phyloP scores from a whole-genome alignment of 2,113 vertebrate genomes.

The Bubo bubo region DNA sequence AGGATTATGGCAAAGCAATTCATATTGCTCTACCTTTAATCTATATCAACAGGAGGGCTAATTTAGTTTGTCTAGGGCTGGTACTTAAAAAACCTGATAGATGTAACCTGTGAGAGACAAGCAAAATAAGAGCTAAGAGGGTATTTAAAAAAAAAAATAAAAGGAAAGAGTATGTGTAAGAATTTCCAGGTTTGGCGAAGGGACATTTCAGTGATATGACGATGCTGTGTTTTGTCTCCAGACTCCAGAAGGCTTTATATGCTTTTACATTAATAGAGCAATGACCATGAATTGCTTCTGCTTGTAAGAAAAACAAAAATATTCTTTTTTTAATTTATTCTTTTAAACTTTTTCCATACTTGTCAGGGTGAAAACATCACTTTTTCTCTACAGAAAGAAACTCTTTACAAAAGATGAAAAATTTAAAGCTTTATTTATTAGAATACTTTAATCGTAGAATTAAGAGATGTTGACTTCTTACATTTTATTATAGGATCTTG shows the following conservation, averaged over 20 bases:
- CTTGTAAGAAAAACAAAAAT: not conserved
- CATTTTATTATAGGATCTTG: not conserved
- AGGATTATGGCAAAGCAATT: constrained; percentile 69
- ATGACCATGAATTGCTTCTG: not conserved
- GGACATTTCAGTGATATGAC: not conserved
- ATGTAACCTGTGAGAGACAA: constrained; percentile 20
- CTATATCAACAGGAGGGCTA: constrained; percentile 56
- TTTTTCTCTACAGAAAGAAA: not conserved
- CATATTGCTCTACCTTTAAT: constrained; percentile 63
- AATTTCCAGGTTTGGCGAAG: not conserved
- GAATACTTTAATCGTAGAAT: not conserved
- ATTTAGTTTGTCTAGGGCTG: constrained; percentile 52
- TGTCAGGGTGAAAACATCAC: not conserved
- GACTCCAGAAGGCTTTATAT: not conserved
- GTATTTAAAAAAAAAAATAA: not conserved
- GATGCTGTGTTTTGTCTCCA: not conserved
- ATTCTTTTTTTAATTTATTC: not conserved
- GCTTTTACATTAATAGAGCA: not conserved
- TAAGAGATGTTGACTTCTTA: not conserved
- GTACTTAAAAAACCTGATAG: constrained; percentile 28
- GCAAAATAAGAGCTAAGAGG: not conserved
- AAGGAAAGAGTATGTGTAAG: not conserved
- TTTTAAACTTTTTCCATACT: not conserved
- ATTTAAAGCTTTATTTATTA: not conserved
- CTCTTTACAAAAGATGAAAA: fast-evolving